These are phyloP conservation scores for Cyprinodon variegatus DNA, from an alignment of 2,113 vertebrate species.

Conservation along the genomic window DNA sequence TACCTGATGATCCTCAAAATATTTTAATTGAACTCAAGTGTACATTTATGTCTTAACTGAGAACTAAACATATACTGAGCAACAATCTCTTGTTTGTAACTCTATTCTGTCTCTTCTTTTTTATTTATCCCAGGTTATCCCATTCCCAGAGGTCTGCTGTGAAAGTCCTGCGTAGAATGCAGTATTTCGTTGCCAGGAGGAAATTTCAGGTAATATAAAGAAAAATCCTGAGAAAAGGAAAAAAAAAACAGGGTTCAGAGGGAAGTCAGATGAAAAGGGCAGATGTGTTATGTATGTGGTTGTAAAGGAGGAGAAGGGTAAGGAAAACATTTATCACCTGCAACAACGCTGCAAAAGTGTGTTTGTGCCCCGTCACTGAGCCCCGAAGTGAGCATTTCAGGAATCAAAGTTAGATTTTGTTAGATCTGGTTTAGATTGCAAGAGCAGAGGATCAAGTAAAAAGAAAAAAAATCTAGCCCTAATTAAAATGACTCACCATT, in stretches of 20 bases:
- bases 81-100: neutral
- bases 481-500: no score
- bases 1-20: conserved; percentile 16
- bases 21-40: neutral
- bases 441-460: neutral
- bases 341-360: conserved; percentile 3
- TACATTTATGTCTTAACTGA: neutral
- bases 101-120: conserved; percentile 7
- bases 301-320: conserved; percentile 37
- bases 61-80: conserved; percentile 3
- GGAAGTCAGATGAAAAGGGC: conserved; percentile 31
- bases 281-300: conserved; percentile 29
- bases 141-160: conserved; percentile 86
- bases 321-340: conserved; percentile 45
- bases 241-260: neutral
- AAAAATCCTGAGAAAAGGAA: conserved; percentile 12
- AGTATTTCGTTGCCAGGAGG: conserved; percentile 88
- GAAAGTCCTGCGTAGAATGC: conserved; percentile 89
- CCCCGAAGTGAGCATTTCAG: neutral
- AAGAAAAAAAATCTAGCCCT: neutral
- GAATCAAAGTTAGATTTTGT: neutral
- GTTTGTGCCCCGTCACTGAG: conserved; percentile 18
- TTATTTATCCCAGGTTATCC: conserved; percentile 79
- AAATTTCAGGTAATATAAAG: conserved; percentile 87
- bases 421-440: neutral